Evolutionary conservation across 2,888 invertebrate genomes (phyloP).

Genomic region (Dryocosmus kuriphilus): DNA sequence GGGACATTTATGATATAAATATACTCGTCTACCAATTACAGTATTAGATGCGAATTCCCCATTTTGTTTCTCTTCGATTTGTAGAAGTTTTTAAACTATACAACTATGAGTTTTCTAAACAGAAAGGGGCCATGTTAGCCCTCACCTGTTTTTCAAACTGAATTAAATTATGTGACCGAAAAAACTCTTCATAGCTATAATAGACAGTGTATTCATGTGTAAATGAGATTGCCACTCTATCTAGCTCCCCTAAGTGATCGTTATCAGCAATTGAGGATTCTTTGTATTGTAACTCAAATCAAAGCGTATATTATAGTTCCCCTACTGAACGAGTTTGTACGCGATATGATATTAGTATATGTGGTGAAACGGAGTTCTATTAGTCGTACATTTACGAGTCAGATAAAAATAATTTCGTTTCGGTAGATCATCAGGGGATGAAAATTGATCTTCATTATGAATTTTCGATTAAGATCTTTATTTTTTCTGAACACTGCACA

Average conservation of each 20-base stretch:
- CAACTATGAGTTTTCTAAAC: too few species aligned
- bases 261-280: slow-evolving; percentile 62
- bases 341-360: background rate
- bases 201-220: background rate
- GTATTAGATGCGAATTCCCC: too few species aligned
- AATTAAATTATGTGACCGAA: background rate
- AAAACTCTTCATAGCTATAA: background rate
- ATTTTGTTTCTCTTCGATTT: too few species aligned
- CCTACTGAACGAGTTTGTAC: slow-evolving; percentile 1
- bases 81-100: too few species aligned
- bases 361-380: background rate
- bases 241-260: slow-evolving; percentile 49
- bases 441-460: background rate
- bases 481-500: background rate
- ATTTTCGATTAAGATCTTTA: background rate
- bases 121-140: too few species aligned
- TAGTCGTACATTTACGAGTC: background rate
- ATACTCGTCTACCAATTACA: too few species aligned
- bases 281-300: slow-evolving; percentile 29
- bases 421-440: background rate
- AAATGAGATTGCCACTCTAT: slow-evolving; percentile 53
- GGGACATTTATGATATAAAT: too few species aligned
- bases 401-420: background rate
- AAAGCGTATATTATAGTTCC: slow-evolving; percentile 5
- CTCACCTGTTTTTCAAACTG: background rate